Base-by-base conservation (phyloP, 2,113 vertebrate genomes). In the Rattus rattus region DNA sequence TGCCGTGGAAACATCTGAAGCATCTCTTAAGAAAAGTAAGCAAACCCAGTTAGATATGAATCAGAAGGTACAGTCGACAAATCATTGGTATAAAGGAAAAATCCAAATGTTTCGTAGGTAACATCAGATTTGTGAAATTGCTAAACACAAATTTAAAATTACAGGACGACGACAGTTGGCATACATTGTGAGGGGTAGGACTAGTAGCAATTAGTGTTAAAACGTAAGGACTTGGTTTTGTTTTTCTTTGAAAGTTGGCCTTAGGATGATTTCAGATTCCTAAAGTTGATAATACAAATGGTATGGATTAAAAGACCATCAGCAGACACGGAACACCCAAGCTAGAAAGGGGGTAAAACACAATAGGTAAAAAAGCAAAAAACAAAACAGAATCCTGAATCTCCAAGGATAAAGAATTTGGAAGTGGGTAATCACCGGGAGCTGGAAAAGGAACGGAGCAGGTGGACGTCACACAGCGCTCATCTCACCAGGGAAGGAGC, bases 81-180 rank as follows among this genome's bases (percentile, higher is more conserved):
- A 89, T 73, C 70, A 77, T 17, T 56, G 7, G 4, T 47, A 95
- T 76, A 86, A 26, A 30, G 2, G 11, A 63, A 90, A 43, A 63
- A 92, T 12, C n/a, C 72, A 84, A 94, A 52, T n/a, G 75, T 14
- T 54, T 36, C 52, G 73, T 17, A 61, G 79, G 75, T 91, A 85
- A 89, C 28, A 19, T 28, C 76, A 88, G 89, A 83, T 67, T 72
- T 90, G 10, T 59, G 10, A 13, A 86, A 79, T 52, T 72, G 75
- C 33, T 12, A 30, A 87, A 79, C 89, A 87, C 65, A 10, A 75
- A 89, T 20, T 87, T 59, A 87, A 96, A 96, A 95, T 72, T 81
- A 86, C 65, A 63, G 33, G 36, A 86, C n/a, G 36, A 86, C n/a
- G 26, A 30, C n/a, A 92, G 39, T 33, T 43, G 30, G 49, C 30